Evolutionary conservation across 2,113 vertebrate species (phyloP).

Genomic region (Oriolus oriolus): DNA sequence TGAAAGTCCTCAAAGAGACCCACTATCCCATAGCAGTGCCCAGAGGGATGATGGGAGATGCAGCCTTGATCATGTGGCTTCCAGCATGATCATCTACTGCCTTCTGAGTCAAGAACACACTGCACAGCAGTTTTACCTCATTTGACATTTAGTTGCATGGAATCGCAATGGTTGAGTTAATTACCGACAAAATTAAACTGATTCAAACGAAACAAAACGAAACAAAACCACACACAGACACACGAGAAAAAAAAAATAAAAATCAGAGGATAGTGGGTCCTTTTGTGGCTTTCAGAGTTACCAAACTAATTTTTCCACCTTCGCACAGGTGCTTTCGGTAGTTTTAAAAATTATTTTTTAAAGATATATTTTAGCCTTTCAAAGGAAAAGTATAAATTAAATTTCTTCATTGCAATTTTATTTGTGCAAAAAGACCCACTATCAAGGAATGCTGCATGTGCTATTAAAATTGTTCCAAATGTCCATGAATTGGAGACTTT

Average conservation of each 20-base stretch:
- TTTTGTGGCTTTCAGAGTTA: conserved; percentile 97
- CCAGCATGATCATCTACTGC: conserved; percentile 90
- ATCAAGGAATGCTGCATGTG: conserved; percentile 89
- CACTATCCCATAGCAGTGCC: conserved; percentile 97
- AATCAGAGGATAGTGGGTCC: conserved; percentile 97
- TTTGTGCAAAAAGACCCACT: conserved; percentile 99
- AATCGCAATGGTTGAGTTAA: conserved; percentile 75
- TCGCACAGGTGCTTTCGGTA: conserved; percentile 74
- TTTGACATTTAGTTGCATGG: conserved; percentile 84
- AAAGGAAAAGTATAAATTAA: conserved; percentile 64
- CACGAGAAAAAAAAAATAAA: conserved; percentile 14
- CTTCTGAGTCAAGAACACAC: conserved; percentile 91
- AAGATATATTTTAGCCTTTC: conserved; percentile 73
- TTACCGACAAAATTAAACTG: conserved; percentile 70
- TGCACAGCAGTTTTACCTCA: conserved; percentile 89
- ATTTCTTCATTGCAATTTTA: conserved; percentile 68
- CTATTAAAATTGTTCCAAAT: conserved; percentile 76
- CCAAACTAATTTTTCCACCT: conserved; percentile 73
- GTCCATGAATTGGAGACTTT: conserved; percentile 78
- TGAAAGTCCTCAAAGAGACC: conserved; percentile 99
- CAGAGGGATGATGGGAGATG: conserved; percentile 95
- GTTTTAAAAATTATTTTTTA: conserved; percentile 68
- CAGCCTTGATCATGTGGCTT: conserved; percentile 92
- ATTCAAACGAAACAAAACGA: conserved; percentile 19
- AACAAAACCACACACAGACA: not conserved